Base-by-base conservation (phyloP, 2,797 vertebrate species). In the Sebastes ruberrimus region DNA sequence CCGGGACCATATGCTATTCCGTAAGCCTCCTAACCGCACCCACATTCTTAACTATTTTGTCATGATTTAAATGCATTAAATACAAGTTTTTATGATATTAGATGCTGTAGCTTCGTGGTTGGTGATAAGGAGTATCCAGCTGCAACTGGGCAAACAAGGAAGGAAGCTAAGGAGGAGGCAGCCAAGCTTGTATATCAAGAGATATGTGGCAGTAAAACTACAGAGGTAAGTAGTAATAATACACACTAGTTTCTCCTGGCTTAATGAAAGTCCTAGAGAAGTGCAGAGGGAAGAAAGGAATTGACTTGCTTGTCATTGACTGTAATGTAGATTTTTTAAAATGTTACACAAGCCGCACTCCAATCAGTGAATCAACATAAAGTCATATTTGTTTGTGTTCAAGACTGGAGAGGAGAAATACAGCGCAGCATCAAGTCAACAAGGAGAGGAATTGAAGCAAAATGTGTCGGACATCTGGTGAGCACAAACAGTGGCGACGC, bases 61-160 rank as follows among this genome's bases (percentile, higher is more conserved):
- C 5, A 33, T 27, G 0, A 4, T 56, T 76, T 53, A 78, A 46
- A 18, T 52, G 1, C 6, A 56, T 22, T 42, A 3, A 61, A 32
- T 46, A 8, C 22, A 7, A 4, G 1, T 28, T 61, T 67, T 27
- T 68, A 2, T 74, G 23, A 0, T 69, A 5, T 56, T 25, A 94
- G 93, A 25, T 73, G 67, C 53, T 95, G 94, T 74, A 73, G 8
- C 6, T 95, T 92, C 69, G 4, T 90, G 13, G 84, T 94, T 49
- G 93, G 56, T 30, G 84, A 66, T 14, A 88, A 70, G 42, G 80
- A 91, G 70, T 69, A 25, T 55, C 52, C 66, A 8, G 14, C 7
- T 16, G 66, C 49, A 5, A 69, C 52, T 55, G 67, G 52, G 30
- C 7, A 10, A 25, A 25, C 67, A 33, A 69, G 0, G 22, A 69